phyloP scores from a whole-genome alignment of 2,888 invertebrate genomes.

The Neoitamus cyanurus region DNA sequence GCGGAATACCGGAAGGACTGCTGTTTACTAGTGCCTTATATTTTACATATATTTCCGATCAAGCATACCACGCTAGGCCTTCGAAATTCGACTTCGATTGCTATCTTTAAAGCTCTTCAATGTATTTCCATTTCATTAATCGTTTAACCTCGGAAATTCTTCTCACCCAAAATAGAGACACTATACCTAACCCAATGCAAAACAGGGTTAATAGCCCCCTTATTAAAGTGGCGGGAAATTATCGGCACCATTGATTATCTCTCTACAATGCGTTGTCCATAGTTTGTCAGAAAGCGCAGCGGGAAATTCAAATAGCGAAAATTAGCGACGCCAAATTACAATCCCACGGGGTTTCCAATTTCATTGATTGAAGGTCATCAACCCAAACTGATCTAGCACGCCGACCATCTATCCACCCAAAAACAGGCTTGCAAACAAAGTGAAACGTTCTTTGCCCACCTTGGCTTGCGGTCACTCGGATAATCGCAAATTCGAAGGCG shows the following conservation, averaged over 20 bases:
- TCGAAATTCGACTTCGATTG: too few relatives aligned
- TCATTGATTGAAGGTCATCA: slow-evolving; percentile 1
- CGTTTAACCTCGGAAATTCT: too few relatives aligned
- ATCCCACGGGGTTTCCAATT: neutral
- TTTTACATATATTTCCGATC: too few relatives aligned
- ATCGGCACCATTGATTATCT: neutral
- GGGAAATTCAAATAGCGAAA: neutral
- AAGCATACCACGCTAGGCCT: too few relatives aligned
- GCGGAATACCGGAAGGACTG: too few relatives aligned
- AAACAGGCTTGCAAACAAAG: neutral
- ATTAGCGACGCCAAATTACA: neutral
- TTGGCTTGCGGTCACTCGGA: neutral
- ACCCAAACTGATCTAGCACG: neutral
- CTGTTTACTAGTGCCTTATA: too few relatives aligned
- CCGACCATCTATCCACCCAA: neutral
- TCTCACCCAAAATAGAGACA: too few relatives aligned
- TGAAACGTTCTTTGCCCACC: neutral
- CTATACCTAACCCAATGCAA: too few relatives aligned
- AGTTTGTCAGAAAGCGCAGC: neutral
- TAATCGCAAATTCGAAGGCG: neutral
- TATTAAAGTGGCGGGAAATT: neutral
- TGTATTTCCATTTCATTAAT: too few relatives aligned
- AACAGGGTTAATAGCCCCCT: neutral
- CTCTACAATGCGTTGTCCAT: neutral
- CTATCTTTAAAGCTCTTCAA: too few relatives aligned